These are phyloP conservation scores for Zaprionus gabonicus DNA, from an alignment of 1,140 invertebrate genomes.

Conservation along the genomic window DNA sequence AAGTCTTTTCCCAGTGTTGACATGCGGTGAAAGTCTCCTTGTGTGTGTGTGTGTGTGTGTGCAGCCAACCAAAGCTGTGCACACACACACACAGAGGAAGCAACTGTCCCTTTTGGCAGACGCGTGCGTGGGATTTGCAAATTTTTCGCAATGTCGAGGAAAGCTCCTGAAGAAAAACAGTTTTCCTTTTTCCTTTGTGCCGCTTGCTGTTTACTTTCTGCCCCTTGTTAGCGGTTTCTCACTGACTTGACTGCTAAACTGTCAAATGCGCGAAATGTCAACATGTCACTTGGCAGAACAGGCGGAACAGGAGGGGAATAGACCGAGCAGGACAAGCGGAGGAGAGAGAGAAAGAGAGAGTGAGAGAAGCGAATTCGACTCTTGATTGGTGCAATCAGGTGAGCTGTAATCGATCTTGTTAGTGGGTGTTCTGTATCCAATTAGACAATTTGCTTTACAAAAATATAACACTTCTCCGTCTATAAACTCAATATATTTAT, in stretches of 20 bases:
- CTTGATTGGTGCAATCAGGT: conserved; percentile 35
- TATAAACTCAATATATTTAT: too few species aligned
- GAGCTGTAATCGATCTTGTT: conserved; percentile 13
- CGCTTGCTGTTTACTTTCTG: conserved; percentile 61
- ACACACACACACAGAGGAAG: conserved; percentile 33
- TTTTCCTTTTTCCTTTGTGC: conserved; percentile 59
- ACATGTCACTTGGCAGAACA: conserved; percentile 67
- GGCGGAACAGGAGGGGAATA: background rate
- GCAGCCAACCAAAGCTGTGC: conserved; percentile 75
- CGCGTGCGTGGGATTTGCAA: conserved; percentile 72
- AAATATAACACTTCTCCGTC: too few species aligned
- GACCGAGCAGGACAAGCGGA: background rate
- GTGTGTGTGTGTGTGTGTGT: conserved; percentile 46
- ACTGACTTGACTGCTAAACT: conserved; percentile 68
- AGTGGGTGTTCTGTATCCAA: too few species aligned
- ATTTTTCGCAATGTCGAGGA: conserved; percentile 76
- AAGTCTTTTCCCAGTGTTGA: conserved; percentile 38
- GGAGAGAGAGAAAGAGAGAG: background rate
- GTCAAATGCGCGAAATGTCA: conserved; percentile 79
- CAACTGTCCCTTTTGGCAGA: conserved; percentile 29
- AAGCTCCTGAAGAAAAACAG: conserved; percentile 77
- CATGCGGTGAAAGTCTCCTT: conserved; percentile 45
- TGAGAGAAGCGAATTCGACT: background rate
- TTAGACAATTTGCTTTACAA: too few species aligned
- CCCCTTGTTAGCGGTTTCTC: conserved; percentile 76